Evolutionary conservation across 2,888 invertebrate species (phyloP).

Genomic region (Habrosyne pyritoides): DNA sequence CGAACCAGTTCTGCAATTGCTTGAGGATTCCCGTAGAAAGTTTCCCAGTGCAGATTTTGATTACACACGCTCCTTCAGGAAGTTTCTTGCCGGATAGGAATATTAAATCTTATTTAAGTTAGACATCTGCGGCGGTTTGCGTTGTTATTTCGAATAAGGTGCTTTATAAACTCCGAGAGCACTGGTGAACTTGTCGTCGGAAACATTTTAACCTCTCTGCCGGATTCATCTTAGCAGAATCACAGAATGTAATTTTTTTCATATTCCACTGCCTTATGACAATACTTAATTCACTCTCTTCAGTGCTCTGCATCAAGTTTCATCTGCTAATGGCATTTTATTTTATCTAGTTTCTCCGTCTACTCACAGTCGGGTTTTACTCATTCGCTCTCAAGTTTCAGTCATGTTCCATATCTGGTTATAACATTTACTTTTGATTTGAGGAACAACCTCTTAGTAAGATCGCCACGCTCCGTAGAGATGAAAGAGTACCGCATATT

Average conservation of each 20-base stretch:
- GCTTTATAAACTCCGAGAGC: conserved; percentile 71
- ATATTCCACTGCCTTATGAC: conserved; percentile 35
- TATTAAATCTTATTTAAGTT: conserved; percentile 84
- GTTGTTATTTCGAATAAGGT: conserved; percentile 81
- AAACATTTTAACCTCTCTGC: conserved; percentile 65
- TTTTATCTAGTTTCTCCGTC: conserved; percentile 37
- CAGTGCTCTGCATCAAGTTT: conserved; percentile 33
- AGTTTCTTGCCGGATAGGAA: conserved; percentile 79
- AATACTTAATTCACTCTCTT: conserved; percentile 45
- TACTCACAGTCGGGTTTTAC: conserved; percentile 25
- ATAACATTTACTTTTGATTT: conserved; percentile 54
- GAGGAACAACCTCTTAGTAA: conserved; percentile 53
- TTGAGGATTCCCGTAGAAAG: conserved; percentile 72
- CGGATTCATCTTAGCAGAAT: conserved; percentile 36
- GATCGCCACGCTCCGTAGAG: conserved; percentile 62
- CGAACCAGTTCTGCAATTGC: conserved; percentile 72
- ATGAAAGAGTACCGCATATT: conserved; percentile 68
- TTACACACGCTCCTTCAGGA: conserved; percentile 81
- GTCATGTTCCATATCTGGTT: conserved; percentile 37
- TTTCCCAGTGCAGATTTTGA: conserved; percentile 80
- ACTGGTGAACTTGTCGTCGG: conserved; percentile 49
- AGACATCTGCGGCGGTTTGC: conserved; percentile 76
- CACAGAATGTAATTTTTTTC: conserved; percentile 47
- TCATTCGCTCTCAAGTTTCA: conserved; percentile 34
- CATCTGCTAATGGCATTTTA: conserved; percentile 47